Base-by-base conservation (phyloP, 2,888 invertebrate species). In the Synergus laeviventris region DNA sequence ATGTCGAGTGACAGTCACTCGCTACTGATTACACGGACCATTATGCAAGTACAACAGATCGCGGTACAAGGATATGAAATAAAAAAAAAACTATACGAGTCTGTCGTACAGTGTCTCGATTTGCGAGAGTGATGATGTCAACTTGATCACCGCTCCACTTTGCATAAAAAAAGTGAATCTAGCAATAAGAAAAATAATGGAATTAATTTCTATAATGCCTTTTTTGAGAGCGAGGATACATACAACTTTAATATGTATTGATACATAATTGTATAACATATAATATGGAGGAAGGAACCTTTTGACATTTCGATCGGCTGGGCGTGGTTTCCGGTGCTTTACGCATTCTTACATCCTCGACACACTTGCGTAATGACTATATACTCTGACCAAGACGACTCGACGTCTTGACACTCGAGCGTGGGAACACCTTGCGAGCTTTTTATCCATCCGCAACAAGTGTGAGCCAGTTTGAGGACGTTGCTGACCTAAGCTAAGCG, bases 1-100 rank as follows among this genome's bases (percentile, higher is more conserved):
- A 86, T 88, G 87, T 78, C 78, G 84, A 84, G 85, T 86, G 85
- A 87, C 86, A 87, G 88, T 89, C 88, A 89, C 89, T 90, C 89
- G 88, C 87, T 87, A 87, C 88, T 90, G 90, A 90, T 90, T 90
- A 90, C 90, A 90, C 88, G 89, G 87, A 81, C 90, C 90, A 90
- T 90, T 90, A 89, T 89, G 88, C 90, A 90, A 89, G 87, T 86
- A 90, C 88, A 90, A 90, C 90, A 86, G 84, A 75, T 77, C 73
- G 73, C 70, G 66, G 75, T 76, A 78, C 74, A 73, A 79, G 76
- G 76, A n/a, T 75, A 76, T 49, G 75, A 24, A 76, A 70, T 79
- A 79, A 78, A 81, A 75, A 54, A 81, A 78, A 16, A n/a, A 24
- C 2, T 31, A 59, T 59, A 21, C 59, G 21, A 12, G 21, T 21